Base-by-base conservation (phyloP, 2,888 invertebrate genomes). In the Melinaea marsaeus region DNA sequence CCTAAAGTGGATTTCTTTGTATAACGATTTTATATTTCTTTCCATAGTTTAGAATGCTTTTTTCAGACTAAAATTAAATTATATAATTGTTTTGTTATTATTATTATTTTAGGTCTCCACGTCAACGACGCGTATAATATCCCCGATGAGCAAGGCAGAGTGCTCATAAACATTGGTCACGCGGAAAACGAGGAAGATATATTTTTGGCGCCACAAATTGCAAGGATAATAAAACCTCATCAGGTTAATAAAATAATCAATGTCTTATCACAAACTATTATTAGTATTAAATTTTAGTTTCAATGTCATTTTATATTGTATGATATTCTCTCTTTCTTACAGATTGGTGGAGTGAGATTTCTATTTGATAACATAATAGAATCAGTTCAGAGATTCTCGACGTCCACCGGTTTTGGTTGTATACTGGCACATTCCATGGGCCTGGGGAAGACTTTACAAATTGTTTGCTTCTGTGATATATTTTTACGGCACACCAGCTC, bases 351-450 rank as follows among this genome's bases (percentile, higher is more conserved):
- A n/a, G 95, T 98, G 13, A 92, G 99, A 63, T 99, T 99, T 84
- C 88, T 99, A 61, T 99, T 97, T 81, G 99, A 99, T 85, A 99
- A 99, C 83, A 95, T 99, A 34, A 96, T 99, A 72, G 99, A 99
- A 87, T 98, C 98, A 32, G 93, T 96, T 55, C 95, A 95, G 67
- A 92, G 98, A 71, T 99, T 95, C 83, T 95, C 96, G 62, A 95
- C 93, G 13, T 96, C 96, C 0, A 93, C 94, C 2, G 99, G 99
- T 11, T 98, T 99, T 84, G 99, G 99, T 13, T 99, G 99, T 83
- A 99, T 99, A 75, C 91, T 99, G 60, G 99, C 99, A 0, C 99
- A 99, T 90, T 98, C 98, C 55, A 99, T 99, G 99, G 99, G 99
- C 2, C 92, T 99, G 37, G 99, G 99, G n/a, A 99, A 99, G 90